Base-by-base conservation (phyloP, 1,140 invertebrate species). In the Psix sp. region DNA sequence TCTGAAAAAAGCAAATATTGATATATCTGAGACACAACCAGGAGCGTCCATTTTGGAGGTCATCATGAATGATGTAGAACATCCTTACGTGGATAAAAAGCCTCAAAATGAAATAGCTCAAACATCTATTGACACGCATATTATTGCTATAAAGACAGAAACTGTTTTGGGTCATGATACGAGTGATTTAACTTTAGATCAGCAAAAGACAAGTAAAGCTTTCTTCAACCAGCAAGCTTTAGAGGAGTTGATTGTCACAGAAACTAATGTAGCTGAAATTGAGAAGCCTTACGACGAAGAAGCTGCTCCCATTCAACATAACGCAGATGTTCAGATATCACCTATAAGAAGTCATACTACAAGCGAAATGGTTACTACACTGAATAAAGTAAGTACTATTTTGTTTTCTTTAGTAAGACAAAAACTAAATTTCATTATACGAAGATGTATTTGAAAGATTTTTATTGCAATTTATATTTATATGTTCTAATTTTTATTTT, bases 241-340 rank as follows among this genome's bases (percentile, higher is more conserved):
- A 36, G 86, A 89, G 65, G 90, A 90, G 80, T 76, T 91, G 5
- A 81, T 90, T 20, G 77, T 90, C 1, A 89, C 88, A 4, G 89
- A 91, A 81, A 87, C 89, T 2, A 88, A 88, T 63, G 77, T 88
- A 3, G 84, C 82, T 2, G 90, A 91, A 80, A 78, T 82, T 2
- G 89, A 90, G 74, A 88, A 87, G 79, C 60, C 60, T 0, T 78
- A 88, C 18, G 66, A 82, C 2, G 68, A 78, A 46, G 82, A 88
- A 57, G 18, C 75, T 0, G 60, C 57, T 49, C 86, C 85, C 31
- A 14, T 62, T n/a, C 39, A 66, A 48, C 85, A 88, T 15, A 84
- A 48, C 11, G 84, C 83, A 6, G 75, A 82, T 3, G 11, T 87
- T 3, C 75, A 82, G 24, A 54, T 88, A 7, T 67, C 40, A 29